Base-by-base conservation (phyloP, 92 coral and sea anemone species). In the Pocillopora grandis region DNA sequence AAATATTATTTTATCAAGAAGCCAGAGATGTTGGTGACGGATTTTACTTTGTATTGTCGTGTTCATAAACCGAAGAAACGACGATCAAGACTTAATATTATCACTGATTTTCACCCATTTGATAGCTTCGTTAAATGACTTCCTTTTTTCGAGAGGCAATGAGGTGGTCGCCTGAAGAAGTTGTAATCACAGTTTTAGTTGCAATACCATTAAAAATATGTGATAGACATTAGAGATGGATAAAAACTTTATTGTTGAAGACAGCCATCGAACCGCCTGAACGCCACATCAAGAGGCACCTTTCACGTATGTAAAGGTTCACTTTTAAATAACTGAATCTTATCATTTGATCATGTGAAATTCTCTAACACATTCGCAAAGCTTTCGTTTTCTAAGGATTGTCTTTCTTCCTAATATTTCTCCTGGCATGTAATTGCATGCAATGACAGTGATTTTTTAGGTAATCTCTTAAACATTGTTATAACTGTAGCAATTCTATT, bases 21-120 rank as follows among this genome's bases (percentile, higher is more conserved):
- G 33, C 58, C 64, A 72, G 12, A 33, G 20, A 58, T 71, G 71
- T 36, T 66, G 85, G 48, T 69, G 72, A 36, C 20, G 84, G 59
- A 5, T 56, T 31, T 48, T 59, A 23, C 0, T 75, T 59, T 19
- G 37, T 70, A 71, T 71, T 71, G 59, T 55, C n/a, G 12, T 80
- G 9, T 58, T 55, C 33, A 6, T n/a, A 58, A 20, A n/a, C n/a
- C 0, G 31, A 13, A 59, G 42, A 55, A 81, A 71, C 18, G 20
- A 81, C 19, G 42, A 71, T 58, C 70, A 69, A 80, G n/a, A 68
- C 21, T n/a, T 58, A 55, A 36, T 57, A n/a, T 59, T 58, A 59
- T 37, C 48, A 12, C 20, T 78, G 23, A 64, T 63, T 78, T 76
- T 16, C 72, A 16, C 6, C 3, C 70, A 59, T 71, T 66, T 36